Evolutionary conservation across 2,888 invertebrate genomes (phyloP).

Genomic region (Bimastos eiseni): DNA sequence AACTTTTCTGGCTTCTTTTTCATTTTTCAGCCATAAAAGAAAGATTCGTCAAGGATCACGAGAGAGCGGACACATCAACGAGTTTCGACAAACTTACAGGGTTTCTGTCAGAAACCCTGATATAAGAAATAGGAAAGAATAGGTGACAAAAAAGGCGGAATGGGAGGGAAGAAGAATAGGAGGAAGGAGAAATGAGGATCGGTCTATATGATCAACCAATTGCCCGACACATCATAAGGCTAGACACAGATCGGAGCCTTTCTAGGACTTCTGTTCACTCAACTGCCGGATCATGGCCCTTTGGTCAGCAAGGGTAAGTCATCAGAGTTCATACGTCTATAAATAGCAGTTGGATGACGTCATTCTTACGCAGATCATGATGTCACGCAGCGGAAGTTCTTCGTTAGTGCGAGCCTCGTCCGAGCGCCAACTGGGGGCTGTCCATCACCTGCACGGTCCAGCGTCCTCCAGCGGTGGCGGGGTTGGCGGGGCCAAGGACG

Average conservation of each 20-base stretch:
- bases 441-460: background rate
- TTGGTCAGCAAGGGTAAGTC: background rate
- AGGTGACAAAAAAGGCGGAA: no score
- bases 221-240: background rate
- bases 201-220: background rate
- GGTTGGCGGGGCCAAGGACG: background rate
- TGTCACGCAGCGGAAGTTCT: background rate
- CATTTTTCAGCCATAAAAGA: background rate
- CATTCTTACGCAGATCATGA: constrained; percentile 5
- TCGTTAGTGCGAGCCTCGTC: constrained; percentile 16
- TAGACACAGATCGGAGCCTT: background rate
- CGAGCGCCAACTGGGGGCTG: constrained; percentile 8
- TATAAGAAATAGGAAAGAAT: no score
- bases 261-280: background rate
- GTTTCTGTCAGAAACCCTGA: no score
- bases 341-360: background rate
- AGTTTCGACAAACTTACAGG: no score
- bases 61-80: no score
- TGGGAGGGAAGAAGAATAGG: background rate
- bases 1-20: background rate
- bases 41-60: background rate
- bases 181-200: background rate
- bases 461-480: background rate
- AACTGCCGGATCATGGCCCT: background rate
- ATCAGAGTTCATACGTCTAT: background rate